Evolutionary conservation across 2,797 vertebrate genomes (phyloP), one percentile per base, ranked within the genome.

Genomic region (Danio jaintianensis): DNA sequence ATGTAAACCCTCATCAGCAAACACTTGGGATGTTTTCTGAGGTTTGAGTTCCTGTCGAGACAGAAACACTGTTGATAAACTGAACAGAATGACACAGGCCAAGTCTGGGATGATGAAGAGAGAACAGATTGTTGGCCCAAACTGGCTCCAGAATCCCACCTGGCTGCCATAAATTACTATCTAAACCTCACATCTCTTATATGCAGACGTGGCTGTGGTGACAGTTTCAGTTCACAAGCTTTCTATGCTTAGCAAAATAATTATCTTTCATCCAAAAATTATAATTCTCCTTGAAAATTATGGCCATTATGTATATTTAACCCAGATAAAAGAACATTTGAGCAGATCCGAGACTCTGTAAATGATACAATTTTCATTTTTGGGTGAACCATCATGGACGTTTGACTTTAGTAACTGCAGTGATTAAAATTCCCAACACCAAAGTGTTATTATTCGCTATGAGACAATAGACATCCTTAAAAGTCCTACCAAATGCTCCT

Each of bases 191-290:
- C 48, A 56, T 72, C 36, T 18, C 29, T 58, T 55, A 58, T 11
- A 29, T 70, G 82, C 78, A 82, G 73, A 84, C 75, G 81, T 87
- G 84, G 83, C 82, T 64, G 53, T 38, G 12, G 20, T 76, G 29
- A 79, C 76, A 78, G 72, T 45, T 18, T 78, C 63, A 22, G 36
- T 53, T 69, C 18, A 15, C 40, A 62, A 55, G 22, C 38, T 55
- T 66, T 13, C 29, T 9, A 50, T 40, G 68, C 66, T 52, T 52
- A 11, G 9, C 50, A 11, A 15, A 52, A 69, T 12, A 0, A 8
- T 18, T 38, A 8, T n/a, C 9, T 10, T 38, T 42, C 38, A 16
- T 0, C 59, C 16, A n/a, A n/a, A 42, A 42, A 62, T 62, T 9
- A 5, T 8, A 42, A 62, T n/a, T 62, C 29, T 61, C 4, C 59